Evolutionary conservation across 2,797 vertebrate genomes (phyloP).

Genomic region (Eidolon dupreanum): DNA sequence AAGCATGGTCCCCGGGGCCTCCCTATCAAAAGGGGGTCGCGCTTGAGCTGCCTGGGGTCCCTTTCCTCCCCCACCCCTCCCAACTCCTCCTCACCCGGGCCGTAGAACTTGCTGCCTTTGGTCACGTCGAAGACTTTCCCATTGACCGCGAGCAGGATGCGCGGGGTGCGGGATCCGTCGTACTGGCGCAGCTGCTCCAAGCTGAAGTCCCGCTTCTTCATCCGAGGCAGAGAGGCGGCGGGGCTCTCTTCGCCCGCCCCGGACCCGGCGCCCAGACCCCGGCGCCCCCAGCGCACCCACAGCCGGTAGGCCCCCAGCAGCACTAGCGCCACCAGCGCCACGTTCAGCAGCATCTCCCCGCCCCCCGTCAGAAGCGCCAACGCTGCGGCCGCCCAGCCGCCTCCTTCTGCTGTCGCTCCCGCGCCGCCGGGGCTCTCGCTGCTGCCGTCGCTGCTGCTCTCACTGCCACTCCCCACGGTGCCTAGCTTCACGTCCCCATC

Average conservation of each 20-base stretch:
- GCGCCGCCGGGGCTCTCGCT: slow-evolving; percentile 77
- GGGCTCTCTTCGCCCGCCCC: slow-evolving; percentile 88
- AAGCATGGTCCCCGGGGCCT: background rate
- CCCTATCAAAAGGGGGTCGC: background rate
- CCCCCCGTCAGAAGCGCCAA: slow-evolving; percentile 84
- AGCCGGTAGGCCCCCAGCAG: slow-evolving; percentile 88
- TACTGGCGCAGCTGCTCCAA: slow-evolving; percentile 96
- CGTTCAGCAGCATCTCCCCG: slow-evolving; percentile 90
- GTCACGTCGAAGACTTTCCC: slow-evolving; percentile 99
- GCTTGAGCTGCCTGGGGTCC: background rate
- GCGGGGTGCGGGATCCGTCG: slow-evolving; percentile 93
- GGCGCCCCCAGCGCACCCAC: slow-evolving; percentile 92
- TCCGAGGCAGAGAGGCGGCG: slow-evolving; percentile 94
- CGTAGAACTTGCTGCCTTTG: slow-evolving; percentile 97
- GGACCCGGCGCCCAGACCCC: slow-evolving; percentile 82
- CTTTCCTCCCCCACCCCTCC: background rate
- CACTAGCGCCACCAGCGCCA: slow-evolving; percentile 86
- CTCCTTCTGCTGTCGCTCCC: slow-evolving; percentile 79
- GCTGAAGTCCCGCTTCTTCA: slow-evolving; percentile 97
- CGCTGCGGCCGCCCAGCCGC: slow-evolving; percentile 81
- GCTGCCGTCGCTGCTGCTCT: slow-evolving; percentile 81
- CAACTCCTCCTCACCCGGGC: slow-evolving; percentile 91
- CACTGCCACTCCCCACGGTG: slow-evolving; percentile 77
- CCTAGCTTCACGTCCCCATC: slow-evolving; percentile 87
- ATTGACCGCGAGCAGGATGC: slow-evolving; percentile 98